Evolutionary conservation across 2,797 vertebrate genomes (phyloP).

Genomic region (Cygnus olor): DNA sequence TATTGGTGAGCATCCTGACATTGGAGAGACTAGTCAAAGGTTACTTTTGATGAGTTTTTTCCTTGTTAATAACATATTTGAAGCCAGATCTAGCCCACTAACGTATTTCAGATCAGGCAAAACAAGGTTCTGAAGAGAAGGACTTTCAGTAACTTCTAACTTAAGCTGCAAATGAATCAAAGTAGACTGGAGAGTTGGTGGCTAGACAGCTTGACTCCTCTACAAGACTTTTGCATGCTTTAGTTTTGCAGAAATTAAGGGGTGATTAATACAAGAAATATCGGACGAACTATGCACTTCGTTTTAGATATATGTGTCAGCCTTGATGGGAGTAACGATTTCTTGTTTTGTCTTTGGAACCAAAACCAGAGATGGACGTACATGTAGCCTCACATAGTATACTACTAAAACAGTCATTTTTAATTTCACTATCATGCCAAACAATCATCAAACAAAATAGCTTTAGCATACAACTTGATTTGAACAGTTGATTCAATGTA

Average conservation of each 20-base stretch:
- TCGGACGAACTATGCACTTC: neutral
- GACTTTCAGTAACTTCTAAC: neutral
- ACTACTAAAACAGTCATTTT: neutral
- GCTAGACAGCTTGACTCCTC: neutral
- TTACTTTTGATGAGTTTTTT: neutral
- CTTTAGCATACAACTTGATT: slow-evolving; percentile 26
- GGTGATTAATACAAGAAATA: neutral
- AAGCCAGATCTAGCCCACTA: neutral
- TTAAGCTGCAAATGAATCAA: neutral
- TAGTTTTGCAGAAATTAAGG: neutral
- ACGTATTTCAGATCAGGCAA: neutral
- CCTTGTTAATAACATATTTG: neutral
- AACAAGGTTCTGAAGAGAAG: neutral
- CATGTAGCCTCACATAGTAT: neutral
- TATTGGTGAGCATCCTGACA: neutral
- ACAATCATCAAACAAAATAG: neutral
- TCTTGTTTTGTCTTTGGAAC: neutral
- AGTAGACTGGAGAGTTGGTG: neutral
- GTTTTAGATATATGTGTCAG: neutral
- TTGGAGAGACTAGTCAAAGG: neutral
- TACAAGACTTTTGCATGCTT: neutral
- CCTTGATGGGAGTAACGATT: neutral
- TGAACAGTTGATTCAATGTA: slow-evolving; percentile 7
- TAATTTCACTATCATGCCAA: neutral
- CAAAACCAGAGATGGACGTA: neutral